Evolutionary conservation across 2,888 invertebrate genomes (phyloP), one percentile per base, ranked within the genome.

Genomic region (Meghimatium bilineatum): DNA sequence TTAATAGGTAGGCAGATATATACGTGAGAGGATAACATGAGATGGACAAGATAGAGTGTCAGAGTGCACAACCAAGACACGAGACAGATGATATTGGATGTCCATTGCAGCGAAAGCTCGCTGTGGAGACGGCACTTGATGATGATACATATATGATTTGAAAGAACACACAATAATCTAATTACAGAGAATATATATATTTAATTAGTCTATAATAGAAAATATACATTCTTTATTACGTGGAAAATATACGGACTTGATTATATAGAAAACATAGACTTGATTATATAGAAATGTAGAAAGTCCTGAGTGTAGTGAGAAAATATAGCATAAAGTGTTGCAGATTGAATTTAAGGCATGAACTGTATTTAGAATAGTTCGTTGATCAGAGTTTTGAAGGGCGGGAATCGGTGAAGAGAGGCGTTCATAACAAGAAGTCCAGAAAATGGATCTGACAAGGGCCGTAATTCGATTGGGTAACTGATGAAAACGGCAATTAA

Each of bases 401-500:
- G 23, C 8, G 5, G 26, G n/a, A 63, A 63, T 26, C 5, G 60
- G n/a, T 20, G 36, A 23, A 36, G 23, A 17, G 20, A 17, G 69
- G 67, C 32, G 32, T 29, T 32, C 14, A 66, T 23, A 23, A 36
- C 6, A 29, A 20, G 34, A 32, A 32, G 32, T 0, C 8, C 71
- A 38, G 26, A n/a, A 38, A 38, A 60, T n/a, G 36, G 26, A 60
- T n/a, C 63, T 36, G 60, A 36, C 77, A 77, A 63, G 77, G 60
- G 77, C n/a, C 34, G 60, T 77, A 77, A 77, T 77, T 77, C 63
- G 38, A 77, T 77, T 77, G 77, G 60, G 63, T 63, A 77, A 77
- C 77, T 34, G 77, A 77, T 77, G 77, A 77, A 77, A 77, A 77
- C 77, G 77, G 63, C 77, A 77, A 77, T 77, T 77, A 63, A 36